phyloP scores from a whole-genome alignment of 2,797 vertebrate species.

The Vultur gryphus region DNA sequence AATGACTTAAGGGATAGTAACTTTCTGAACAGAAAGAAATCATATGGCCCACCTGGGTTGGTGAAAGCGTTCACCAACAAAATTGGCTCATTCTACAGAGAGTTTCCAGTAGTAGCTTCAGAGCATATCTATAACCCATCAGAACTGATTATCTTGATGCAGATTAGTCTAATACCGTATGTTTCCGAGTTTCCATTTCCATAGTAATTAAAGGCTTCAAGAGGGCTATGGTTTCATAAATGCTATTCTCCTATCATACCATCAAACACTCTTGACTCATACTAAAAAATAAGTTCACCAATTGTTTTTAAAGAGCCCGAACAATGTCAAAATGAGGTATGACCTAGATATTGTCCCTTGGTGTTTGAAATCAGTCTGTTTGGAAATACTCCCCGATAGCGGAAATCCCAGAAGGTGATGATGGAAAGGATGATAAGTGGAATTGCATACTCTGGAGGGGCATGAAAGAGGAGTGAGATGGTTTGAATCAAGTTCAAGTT shows the following conservation, averaged over 20 bases:
- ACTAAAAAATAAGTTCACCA: neutral
- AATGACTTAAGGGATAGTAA: slow-evolving; percentile 52
- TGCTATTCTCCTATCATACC: neutral
- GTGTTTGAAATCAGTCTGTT: slow-evolving; percentile 1
- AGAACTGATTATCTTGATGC: neutral
- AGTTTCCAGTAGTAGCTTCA: neutral
- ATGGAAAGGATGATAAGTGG: slow-evolving; percentile 50
- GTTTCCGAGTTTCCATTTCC: neutral
- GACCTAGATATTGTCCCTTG: slow-evolving; percentile 8
- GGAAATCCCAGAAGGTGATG: slow-evolving; percentile 13
- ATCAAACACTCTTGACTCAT: neutral
- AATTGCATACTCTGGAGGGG: neutral
- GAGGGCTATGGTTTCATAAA: neutral
- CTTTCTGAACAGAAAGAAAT: slow-evolving; percentile 40
- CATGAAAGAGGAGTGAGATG: slow-evolving; percentile 19
- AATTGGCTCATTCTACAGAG: neutral
- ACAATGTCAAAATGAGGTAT: neutral
- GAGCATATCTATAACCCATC: neutral
- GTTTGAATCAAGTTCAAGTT: slow-evolving; percentile 56
- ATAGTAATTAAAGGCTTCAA: neutral
- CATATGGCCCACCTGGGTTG: slow-evolving; percentile 31
- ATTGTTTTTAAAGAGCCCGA: neutral
- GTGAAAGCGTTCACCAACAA: slow-evolving; percentile 12
- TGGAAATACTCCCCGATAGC: neutral
- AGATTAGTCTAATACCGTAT: neutral